Percentiles rank a stretch among this genome's conserved stretches.
phyloP scores from a whole-genome alignment of 2,113 vertebrate genomes.

The Psilopsiagon aymara region DNA sequence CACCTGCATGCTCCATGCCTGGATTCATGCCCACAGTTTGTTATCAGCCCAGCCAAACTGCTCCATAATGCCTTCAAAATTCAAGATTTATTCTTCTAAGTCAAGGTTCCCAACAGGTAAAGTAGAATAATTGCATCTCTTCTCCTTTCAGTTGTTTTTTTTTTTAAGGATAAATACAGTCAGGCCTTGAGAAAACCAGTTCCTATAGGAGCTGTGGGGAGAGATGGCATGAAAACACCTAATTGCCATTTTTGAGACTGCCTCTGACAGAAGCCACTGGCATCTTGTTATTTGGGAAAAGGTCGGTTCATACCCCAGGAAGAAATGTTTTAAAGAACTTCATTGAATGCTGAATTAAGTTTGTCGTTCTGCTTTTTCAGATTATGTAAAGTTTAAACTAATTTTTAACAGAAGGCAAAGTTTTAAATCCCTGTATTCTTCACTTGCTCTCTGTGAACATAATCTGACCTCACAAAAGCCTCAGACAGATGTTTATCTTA shows the following conservation, averaged over 20 bases:
- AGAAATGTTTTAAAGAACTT: slow-evolving; percentile 10
- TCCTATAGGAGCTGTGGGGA: not conserved
- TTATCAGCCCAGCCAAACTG: not conserved
- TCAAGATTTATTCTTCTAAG: not conserved
- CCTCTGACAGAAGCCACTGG: slow-evolving; percentile 47
- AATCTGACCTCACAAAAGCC: slow-evolving; percentile 13
- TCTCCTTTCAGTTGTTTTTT: not conserved
- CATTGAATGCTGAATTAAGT: slow-evolving; percentile 17
- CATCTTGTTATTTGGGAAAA: slow-evolving; percentile 52
- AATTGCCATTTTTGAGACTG: slow-evolving; percentile 1
- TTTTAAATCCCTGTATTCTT: slow-evolving; percentile 34
- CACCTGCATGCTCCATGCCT: not conserved
- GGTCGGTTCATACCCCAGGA: slow-evolving; percentile 31
- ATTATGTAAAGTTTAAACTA: slow-evolving; percentile 46
- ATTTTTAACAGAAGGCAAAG: slow-evolving; percentile 35
- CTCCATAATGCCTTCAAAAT: not conserved
- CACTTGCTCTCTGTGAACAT: not conserved
- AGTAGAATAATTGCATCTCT: not conserved
- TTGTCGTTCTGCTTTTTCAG: slow-evolving; percentile 43
- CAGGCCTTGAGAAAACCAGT: not conserved
- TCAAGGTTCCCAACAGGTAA: not conserved
- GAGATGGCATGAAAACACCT: slow-evolving; percentile 13
- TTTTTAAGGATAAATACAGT: not conserved
- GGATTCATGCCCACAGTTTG: not conserved
- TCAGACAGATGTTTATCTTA: slow-evolving; percentile 33